Percentiles rank a stretch among this genome's conserved stretches.
Evolutionary conservation across 2,797 vertebrate species (phyloP).

Genomic region (Xerus rutilus): DNA sequence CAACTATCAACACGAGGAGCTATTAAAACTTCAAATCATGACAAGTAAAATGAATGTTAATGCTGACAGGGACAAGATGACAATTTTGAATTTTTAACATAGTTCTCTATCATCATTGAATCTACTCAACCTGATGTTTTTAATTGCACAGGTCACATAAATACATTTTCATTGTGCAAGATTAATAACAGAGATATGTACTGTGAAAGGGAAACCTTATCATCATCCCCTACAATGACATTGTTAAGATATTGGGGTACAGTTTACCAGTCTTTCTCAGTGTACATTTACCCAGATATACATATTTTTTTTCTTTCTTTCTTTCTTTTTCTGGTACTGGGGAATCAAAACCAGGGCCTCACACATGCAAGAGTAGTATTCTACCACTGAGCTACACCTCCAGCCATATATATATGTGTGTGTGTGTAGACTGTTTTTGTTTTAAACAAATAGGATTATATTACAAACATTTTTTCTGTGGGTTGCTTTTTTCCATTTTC

Average conservation of each 20-base stretch:
- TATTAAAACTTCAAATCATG: not conserved
- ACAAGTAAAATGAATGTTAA: conserved; percentile 6
- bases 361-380: too few relatives aligned
- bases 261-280: not conserved
- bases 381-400: not conserved
- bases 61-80: not conserved
- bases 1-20: not conserved
- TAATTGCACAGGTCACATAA: not conserved
- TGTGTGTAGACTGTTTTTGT: not conserved
- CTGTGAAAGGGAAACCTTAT: not conserved
- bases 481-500: not conserved
- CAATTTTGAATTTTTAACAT: not conserved
- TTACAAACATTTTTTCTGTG: conserved; percentile 3
- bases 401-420: too few relatives aligned
- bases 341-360: too few relatives aligned
- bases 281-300: not conserved
- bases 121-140: not conserved
- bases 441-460: not conserved
- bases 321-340: not conserved
- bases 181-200: not conserved
- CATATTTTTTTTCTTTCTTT: too few relatives aligned
- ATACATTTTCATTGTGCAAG: not conserved
- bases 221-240: not conserved
- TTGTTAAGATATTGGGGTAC: not conserved
- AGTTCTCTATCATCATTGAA: not conserved